These are phyloP conservation scores for Cossypha polioptera DNA, from an alignment of 2,797 vertebrate genomes.

Conservation along the genomic window DNA sequence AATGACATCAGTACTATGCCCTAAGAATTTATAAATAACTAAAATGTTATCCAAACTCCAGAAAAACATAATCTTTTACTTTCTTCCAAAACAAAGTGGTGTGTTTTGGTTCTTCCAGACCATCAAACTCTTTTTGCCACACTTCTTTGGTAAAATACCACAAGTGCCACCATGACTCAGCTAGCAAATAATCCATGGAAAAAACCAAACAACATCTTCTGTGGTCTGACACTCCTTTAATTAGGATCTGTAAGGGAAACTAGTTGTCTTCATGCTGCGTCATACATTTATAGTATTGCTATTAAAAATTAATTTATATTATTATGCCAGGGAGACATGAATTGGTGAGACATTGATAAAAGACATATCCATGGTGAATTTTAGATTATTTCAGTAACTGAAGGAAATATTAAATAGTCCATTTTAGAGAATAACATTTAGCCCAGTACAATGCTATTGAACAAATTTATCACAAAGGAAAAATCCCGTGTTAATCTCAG, in stretches of 20 bases:
- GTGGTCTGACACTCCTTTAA: background rate
- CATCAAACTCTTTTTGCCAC: background rate
- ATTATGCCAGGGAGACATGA: background rate
- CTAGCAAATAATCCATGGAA: background rate
- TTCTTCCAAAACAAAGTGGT: background rate
- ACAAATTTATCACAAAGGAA: background rate
- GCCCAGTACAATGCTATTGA: background rate
- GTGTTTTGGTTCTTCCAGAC: background rate
- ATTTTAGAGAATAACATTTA: background rate
- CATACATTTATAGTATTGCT: background rate
- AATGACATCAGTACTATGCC: background rate
- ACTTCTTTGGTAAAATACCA: background rate
- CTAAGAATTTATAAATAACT: background rate
- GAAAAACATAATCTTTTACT: background rate
- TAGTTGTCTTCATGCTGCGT: background rate
- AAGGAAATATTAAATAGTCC: background rate
- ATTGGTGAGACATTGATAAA: background rate
- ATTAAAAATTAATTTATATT: background rate
- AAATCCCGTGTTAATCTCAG: background rate
- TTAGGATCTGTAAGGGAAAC: background rate
- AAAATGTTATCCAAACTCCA: background rate
- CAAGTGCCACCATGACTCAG: background rate
- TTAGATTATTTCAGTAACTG: background rate
- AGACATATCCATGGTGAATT: background rate
- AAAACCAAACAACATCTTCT: background rate